Percentiles rank a stretch among this genome's conserved stretches.
These are phyloP conservation scores for Lucilia cuprina DNA, from an alignment of 1,140 invertebrate species.

Conservation along the genomic window DNA sequence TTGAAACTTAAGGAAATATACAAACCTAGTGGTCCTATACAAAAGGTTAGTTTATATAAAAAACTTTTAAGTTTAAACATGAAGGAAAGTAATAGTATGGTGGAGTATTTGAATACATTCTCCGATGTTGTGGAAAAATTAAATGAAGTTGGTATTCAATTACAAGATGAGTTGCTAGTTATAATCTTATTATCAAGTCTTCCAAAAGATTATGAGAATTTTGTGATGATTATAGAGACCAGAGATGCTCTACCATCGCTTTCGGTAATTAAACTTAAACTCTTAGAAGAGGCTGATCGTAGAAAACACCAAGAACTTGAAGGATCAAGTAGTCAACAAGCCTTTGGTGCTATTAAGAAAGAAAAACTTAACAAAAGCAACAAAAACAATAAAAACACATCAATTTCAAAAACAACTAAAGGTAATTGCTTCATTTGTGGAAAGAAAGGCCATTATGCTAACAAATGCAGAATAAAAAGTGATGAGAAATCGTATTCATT, in stretches of 20 bases:
- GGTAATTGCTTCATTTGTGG: too few relatives aligned
- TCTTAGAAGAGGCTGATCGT: slow-evolving; percentile 30
- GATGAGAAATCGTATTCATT: too few relatives aligned
- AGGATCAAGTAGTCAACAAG: too few relatives aligned
- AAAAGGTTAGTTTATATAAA: slow-evolving; percentile 32
- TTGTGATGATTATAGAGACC: too few relatives aligned
- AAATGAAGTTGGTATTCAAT: slow-evolving; percentile 16
- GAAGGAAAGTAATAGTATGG: slow-evolving; percentile 12
- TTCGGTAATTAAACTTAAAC: neutral
- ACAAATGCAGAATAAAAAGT: too few relatives aligned
- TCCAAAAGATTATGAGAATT: slow-evolving; percentile 5
- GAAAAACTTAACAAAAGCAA: too few relatives aligned
- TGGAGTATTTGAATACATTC: slow-evolving; percentile 32
- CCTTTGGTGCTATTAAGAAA: too few relatives aligned
- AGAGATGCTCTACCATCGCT: too few relatives aligned
- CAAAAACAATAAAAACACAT: too few relatives aligned
- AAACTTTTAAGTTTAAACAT: slow-evolving; percentile 17
- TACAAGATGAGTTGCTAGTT: slow-evolving; percentile 1
- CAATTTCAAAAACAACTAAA: too few relatives aligned
- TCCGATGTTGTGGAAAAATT: slow-evolving; percentile 19
- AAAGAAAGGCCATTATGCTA: too few relatives aligned
- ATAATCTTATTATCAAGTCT: slow-evolving; percentile 33
- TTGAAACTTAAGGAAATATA: slow-evolving; percentile 11
- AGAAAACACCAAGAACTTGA: neutral
- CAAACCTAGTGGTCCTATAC: slow-evolving; percentile 19